Conservation (phyloP, 2,797 vertebrate species). For the Anguilla megastoma region DNA sequence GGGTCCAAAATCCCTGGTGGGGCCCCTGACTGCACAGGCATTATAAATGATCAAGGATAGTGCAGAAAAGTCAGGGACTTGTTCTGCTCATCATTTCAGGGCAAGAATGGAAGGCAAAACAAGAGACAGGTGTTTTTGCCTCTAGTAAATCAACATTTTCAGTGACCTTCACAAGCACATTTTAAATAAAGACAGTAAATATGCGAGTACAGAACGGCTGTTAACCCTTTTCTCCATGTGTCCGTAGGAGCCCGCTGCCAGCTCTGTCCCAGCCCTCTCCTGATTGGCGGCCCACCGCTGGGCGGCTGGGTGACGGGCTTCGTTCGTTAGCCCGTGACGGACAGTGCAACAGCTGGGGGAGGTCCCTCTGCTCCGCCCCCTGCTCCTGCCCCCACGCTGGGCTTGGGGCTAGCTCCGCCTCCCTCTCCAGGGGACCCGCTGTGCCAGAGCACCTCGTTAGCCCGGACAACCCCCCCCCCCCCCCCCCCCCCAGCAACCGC, state of each 20-base stretch:
- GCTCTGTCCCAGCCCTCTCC: constrained; percentile 60
- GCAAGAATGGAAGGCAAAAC: neutral
- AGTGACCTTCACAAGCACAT: neutral
- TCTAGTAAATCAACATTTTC: neutral
- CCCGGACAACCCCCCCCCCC: neutral
- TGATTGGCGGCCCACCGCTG: constrained; percentile 77
- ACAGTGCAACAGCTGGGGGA: constrained; percentile 62
- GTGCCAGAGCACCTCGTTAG: constrained; percentile 32
- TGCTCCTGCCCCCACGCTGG: constrained; percentile 39
- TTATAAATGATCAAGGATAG: neutral
- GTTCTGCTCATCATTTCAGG: neutral
- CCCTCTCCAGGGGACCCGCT: constrained; percentile 37
- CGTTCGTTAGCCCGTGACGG: constrained; percentile 62
- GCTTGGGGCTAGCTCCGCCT: constrained; percentile 34
- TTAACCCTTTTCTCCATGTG: neutral
- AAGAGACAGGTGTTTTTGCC: neutral
- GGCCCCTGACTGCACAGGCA: neutral
- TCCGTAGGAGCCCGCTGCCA: constrained; percentile 31
- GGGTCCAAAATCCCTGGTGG: too few species aligned
- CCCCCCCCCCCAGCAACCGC: constrained; percentile 12
- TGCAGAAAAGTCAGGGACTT: neutral
- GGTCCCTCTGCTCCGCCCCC: constrained; percentile 19
- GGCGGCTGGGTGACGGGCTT: constrained; percentile 73
- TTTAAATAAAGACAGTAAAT: neutral
- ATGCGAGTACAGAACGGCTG: neutral